phyloP scores from a whole-genome alignment of 2,888 invertebrate genomes.

The Argyresthia goedartella region DNA sequence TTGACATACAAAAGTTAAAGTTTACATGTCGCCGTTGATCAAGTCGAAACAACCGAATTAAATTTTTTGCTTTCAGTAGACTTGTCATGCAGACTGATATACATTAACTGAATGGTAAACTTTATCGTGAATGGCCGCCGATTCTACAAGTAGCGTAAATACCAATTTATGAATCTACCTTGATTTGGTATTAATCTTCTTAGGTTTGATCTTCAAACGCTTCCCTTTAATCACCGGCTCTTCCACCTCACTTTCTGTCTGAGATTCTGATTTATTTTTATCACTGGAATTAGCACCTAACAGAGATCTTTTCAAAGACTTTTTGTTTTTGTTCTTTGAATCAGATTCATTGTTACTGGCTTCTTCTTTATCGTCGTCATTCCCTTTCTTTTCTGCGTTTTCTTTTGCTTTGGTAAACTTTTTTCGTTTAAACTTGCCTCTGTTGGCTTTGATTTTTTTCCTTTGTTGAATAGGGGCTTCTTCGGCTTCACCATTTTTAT shows the following conservation, averaged over 20 bases:
- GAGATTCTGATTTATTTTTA: conserved; percentile 59
- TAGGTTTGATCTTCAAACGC: conserved; percentile 59
- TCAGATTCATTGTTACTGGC: conserved; percentile 21
- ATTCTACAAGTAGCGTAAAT: no score
- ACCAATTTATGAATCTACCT: conserved; percentile 29
- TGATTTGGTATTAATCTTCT: conserved; percentile 49
- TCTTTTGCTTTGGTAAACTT: conserved; percentile 20
- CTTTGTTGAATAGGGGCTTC: conserved; percentile 37
- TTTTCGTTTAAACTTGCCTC: conserved; percentile 57
- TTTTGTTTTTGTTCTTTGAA: conserved; percentile 34
- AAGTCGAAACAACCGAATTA: no score
- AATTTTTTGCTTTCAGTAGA: no score
- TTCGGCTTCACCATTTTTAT: conserved; percentile 8
- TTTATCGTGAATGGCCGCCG: no score
- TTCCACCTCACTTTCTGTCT: conserved; percentile 56
- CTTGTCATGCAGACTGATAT: no score
- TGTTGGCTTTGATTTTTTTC: conserved; percentile 55
- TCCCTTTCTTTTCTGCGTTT: conserved; percentile 24
- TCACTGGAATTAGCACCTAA: conserved; percentile 46
- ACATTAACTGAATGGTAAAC: no score
- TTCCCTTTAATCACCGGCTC: conserved; percentile 51
- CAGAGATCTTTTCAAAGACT: conserved; percentile 48
- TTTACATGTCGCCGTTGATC: no score
- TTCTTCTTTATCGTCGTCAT: conserved; percentile 17
- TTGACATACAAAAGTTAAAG: no score